Evolutionary conservation across 2,113 vertebrate species (phyloP).

Genomic region (Caranx melampygus): DNA sequence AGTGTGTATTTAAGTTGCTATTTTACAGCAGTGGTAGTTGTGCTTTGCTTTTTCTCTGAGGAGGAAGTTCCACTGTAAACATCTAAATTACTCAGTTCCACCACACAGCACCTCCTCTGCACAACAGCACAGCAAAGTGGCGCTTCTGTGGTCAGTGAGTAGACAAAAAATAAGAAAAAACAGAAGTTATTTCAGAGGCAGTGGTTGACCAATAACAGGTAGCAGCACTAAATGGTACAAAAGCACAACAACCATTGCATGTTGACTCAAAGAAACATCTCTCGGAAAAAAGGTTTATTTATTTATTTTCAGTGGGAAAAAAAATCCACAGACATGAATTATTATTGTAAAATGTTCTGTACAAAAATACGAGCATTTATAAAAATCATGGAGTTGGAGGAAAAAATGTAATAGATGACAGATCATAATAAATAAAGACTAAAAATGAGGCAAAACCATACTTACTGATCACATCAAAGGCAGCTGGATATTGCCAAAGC

Average conservation of each 20-base stretch:
- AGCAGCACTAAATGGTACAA: neutral
- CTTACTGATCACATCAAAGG: conserved; percentile 19
- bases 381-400: conserved; percentile 19
- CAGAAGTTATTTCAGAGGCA: conserved; percentile 50
- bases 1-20: neutral
- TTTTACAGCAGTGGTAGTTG: neutral
- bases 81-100: neutral
- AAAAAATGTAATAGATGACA: conserved; percentile 14
- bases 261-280: neutral
- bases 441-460: conserved; percentile 23
- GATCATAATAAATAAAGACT: conserved; percentile 61
- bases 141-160: conserved; percentile 32
- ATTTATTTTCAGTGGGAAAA: conserved; percentile 37
- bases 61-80: conserved; percentile 27
- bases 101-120: neutral
- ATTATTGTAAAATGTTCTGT: conserved; percentile 39
- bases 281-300: neutral
- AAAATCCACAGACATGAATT: neutral
- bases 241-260: neutral
- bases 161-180: conserved; percentile 14
- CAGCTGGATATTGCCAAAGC: conserved; percentile 14
- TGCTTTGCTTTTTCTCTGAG: neutral
- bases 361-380: conserved; percentile 51
- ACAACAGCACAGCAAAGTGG: conserved; percentile 1
- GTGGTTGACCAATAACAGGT: conserved; percentile 1